phyloP scores from a whole-genome alignment of 2,888 invertebrate species.

The Spodoptera picta region DNA sequence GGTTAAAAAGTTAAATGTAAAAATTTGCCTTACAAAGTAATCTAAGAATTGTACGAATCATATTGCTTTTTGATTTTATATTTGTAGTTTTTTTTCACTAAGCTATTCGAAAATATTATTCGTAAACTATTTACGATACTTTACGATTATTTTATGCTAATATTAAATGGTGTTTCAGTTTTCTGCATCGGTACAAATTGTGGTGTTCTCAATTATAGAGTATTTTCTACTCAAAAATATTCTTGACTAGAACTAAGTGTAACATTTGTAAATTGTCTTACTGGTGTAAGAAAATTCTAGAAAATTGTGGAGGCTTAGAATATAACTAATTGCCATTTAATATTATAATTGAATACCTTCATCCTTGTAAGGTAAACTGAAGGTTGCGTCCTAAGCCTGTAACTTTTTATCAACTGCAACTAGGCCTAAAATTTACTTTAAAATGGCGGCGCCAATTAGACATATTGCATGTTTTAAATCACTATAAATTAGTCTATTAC shows the following conservation, averaged over 20 bases:
- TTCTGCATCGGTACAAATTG: conserved; percentile 17
- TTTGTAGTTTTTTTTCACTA: conserved; percentile 31
- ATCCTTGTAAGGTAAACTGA: conserved; percentile 1
- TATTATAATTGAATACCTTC: conserved; percentile 1
- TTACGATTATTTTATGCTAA: conserved; percentile 28
- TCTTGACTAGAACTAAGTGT: conserved; percentile 2
- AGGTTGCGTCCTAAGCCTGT: conserved; percentile 5
- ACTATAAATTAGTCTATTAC: conserved; percentile 15
- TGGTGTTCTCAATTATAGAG: not conserved
- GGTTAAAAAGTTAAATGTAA: conserved; percentile 54
- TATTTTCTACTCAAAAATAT: conserved; percentile 1
- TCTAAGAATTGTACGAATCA: conserved; percentile 55
- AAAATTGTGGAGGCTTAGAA: conserved; percentile 3
- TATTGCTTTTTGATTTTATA: conserved; percentile 56
- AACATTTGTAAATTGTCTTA: not conserved
- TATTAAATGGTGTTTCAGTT: conserved; percentile 2
- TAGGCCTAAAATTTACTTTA: conserved; percentile 12
- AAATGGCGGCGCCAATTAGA: not conserved
- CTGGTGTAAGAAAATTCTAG: no score
- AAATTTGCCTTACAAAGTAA: conserved; percentile 49
- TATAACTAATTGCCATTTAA: not conserved
- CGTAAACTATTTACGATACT: conserved; percentile 23
- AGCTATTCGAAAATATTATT: conserved; percentile 25
- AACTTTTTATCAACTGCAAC: conserved; percentile 21
- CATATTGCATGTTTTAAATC: not conserved